Conservation (phyloP, 2,888 invertebrate genomes). For the Sclerodermus sp. region DNA sequence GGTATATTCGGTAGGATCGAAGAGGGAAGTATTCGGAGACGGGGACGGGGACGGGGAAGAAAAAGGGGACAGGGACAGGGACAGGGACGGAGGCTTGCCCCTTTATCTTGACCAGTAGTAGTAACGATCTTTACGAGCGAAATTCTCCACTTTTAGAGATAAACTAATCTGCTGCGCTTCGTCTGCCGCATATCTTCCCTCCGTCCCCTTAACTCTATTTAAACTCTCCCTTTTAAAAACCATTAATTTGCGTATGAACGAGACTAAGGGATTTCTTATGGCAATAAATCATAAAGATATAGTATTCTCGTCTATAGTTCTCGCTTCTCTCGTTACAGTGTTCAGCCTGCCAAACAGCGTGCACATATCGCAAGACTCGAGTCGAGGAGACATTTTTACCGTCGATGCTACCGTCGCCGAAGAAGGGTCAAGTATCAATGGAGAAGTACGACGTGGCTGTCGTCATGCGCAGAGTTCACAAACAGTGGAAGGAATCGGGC, state of each 20-base stretch:
- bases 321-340: conserved; percentile 40
- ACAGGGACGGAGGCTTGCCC: too few relatives aligned
- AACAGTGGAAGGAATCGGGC: conserved; percentile 43
- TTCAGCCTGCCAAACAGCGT: conserved; percentile 47
- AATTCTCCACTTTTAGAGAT: conserved; percentile 21
- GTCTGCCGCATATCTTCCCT: too few relatives aligned
- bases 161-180: conserved; percentile 2
- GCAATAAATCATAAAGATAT: too few relatives aligned
- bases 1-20: too few relatives aligned
- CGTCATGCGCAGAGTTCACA: conserved; percentile 37
- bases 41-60: too few relatives aligned
- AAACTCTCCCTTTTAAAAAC: too few relatives aligned
- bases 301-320: too few relatives aligned
- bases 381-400: conserved; percentile 47
- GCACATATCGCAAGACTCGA: conserved; percentile 41
- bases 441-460: conserved; percentile 49
- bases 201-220: not conserved
- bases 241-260: too few relatives aligned
- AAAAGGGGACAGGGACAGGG: too few relatives aligned
- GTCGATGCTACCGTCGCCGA: conserved; percentile 49
- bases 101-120: too few relatives aligned
- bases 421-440: conserved; percentile 40
- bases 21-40: too few relatives aligned
- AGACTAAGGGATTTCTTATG: too few relatives aligned
- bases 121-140: conserved; percentile 17